Conservation (phyloP, 2,888 invertebrate species). For the Andrena bicolor region DNA sequence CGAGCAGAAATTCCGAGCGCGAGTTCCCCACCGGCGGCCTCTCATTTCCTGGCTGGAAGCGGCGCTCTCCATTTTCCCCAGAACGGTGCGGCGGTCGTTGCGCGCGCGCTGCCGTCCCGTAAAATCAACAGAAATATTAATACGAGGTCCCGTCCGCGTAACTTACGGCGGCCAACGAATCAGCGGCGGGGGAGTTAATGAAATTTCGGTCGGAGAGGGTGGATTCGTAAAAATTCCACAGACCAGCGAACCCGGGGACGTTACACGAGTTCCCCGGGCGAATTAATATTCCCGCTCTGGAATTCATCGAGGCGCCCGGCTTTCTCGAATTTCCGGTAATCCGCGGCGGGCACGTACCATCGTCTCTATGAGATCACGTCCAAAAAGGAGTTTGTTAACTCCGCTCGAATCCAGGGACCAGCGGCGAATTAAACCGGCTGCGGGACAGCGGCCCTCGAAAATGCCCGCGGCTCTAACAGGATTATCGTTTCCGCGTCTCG, state of each 20-base stretch:
- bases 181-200: slow-evolving; percentile 5
- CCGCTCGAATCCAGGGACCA: slow-evolving; percentile 16
- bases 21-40: slow-evolving; percentile 19
- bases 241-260: background rate
- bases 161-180: background rate
- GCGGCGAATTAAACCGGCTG: slow-evolving; percentile 52
- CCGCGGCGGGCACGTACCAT: slow-evolving; percentile 49
- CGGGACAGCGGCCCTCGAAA: slow-evolving; percentile 23
- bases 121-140: slow-evolving; percentile 27
- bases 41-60: slow-evolving; percentile 31
- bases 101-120: background rate
- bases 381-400: slow-evolving; percentile 65
- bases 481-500: slow-evolving; percentile 36
- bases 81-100: background rate
- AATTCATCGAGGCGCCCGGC: slow-evolving; percentile 54
- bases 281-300: slow-evolving; percentile 61
- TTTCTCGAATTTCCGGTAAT: slow-evolving; percentile 53
- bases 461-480: slow-evolving; percentile 38
- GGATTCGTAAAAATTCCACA: slow-evolving; percentile 13
- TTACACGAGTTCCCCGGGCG: background rate
- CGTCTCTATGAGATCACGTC: slow-evolving; percentile 55
- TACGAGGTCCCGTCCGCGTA: background rate
- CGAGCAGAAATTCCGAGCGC: slow-evolving; percentile 30
- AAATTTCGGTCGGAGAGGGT: slow-evolving; percentile 3
- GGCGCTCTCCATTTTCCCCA: slow-evolving; percentile 16